Evolutionary conservation across 2,797 vertebrate species (phyloP).

Genomic region (Lithobates pipiens): DNA sequence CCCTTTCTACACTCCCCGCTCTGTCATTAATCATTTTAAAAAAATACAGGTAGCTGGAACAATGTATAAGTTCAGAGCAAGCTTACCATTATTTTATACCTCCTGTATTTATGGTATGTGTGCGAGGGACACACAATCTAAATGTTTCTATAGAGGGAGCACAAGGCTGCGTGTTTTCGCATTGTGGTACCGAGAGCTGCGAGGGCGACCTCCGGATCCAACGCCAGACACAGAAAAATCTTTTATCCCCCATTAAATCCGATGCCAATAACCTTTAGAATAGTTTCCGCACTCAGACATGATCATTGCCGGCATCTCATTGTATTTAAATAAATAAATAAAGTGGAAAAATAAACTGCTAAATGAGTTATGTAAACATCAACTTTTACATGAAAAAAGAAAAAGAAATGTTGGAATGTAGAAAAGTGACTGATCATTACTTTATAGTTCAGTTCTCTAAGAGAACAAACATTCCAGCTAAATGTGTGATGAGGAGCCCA

Average conservation of each 20-base stretch:
- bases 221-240: not conserved
- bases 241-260: not conserved
- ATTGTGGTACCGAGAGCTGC: not conserved
- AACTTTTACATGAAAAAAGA: too few relatives aligned
- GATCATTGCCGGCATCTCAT: not conserved
- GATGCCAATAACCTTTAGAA: not conserved
- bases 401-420: too few relatives aligned
- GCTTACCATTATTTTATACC: slow-evolving; percentile 61
- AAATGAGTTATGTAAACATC: too few relatives aligned
- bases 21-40: slow-evolving; percentile 78
- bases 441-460: too few relatives aligned
- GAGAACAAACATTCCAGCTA: too few relatives aligned
- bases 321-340: not conserved
- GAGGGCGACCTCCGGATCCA: not conserved
- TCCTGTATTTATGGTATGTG: slow-evolving; percentile 62
- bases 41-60: slow-evolving; percentile 69
- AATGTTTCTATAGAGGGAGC: slow-evolving; percentile 19
- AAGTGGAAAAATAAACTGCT: not conserved
- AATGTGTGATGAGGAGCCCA: too few relatives aligned
- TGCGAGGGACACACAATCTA: slow-evolving; percentile 3
- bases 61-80: slow-evolving; percentile 71
- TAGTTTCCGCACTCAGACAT: not conserved
- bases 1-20: slow-evolving; percentile 68
- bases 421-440: too few relatives aligned
- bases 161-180: slow-evolving; percentile 6